Conservation (phyloP, 2,888 invertebrate species). For the Eupithecia abbreviata region DNA sequence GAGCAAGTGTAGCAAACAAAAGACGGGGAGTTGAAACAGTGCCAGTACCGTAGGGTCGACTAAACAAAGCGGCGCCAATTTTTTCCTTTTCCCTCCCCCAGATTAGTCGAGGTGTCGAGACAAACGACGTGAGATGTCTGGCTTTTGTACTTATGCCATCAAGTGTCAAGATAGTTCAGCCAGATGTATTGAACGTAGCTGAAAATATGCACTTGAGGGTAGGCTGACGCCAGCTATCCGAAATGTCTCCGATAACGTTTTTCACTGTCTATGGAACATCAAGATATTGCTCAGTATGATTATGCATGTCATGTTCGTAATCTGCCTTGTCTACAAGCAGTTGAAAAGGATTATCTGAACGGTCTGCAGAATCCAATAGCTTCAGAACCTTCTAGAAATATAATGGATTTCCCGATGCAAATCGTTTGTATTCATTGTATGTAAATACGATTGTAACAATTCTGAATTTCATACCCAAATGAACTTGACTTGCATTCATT, state of each 20-base stretch:
- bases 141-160: slow-evolving; percentile 71
- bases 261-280: slow-evolving; percentile 13
- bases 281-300: background rate
- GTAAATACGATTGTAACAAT: slow-evolving; percentile 43
- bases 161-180: slow-evolving; percentile 59
- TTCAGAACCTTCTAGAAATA: slow-evolving; percentile 5
- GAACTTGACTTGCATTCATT: slow-evolving; percentile 54
- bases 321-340: background rate
- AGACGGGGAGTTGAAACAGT: slow-evolving; percentile 64
- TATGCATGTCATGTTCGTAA: slow-evolving; percentile 9
- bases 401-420: slow-evolving; percentile 26
- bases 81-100: slow-evolving; percentile 57
- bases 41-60: slow-evolving; percentile 59
- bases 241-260: slow-evolving; percentile 30
- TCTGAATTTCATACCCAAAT: slow-evolving; percentile 50
- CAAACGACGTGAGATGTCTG: slow-evolving; percentile 80
- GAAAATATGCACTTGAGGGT: slow-evolving; percentile 42
- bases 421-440: slow-evolving; percentile 39
- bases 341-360: background rate
- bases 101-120: slow-evolving; percentile 73
- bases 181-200: slow-evolving; percentile 38
- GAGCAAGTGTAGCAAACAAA: slow-evolving; percentile 73
- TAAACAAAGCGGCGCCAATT: slow-evolving; percentile 73
- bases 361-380: background rate
- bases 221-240: slow-evolving; percentile 34